Conservation (phyloP, 2,113 vertebrate species). For the Sceloporus undulatus region DNA sequence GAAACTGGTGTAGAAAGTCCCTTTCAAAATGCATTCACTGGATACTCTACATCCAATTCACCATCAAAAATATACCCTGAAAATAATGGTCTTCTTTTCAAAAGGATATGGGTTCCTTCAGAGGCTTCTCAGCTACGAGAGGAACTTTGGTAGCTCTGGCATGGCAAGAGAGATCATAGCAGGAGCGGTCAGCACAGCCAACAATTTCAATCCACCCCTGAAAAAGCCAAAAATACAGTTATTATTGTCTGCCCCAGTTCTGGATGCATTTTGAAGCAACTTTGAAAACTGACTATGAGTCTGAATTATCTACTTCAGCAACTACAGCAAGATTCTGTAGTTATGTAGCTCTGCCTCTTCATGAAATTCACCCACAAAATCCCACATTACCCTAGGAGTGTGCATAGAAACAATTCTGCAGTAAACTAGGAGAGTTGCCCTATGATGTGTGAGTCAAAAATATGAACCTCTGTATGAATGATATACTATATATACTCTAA, state of each 20-base stretch:
- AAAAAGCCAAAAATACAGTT: conserved; percentile 55
- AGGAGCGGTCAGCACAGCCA: conserved; percentile 96
- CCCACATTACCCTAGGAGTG: not conserved
- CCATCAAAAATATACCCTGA: not conserved
- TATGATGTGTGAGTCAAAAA: not conserved
- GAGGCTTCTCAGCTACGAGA: conserved; percentile 94
- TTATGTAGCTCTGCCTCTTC: conserved; percentile 42
- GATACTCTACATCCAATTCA: not conserved
- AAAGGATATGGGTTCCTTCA: conserved; percentile 99
- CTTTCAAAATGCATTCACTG: no score
- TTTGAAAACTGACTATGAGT: conserved; percentile 22
- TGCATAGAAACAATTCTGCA: conserved; percentile 48
- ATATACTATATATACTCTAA: no score
- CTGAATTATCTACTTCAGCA: conserved; percentile 55
- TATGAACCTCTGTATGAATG: not conserved
- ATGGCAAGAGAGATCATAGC: conserved; percentile 94
- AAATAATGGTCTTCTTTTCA: conserved; percentile 17
- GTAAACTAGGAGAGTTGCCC: conserved; percentile 42
- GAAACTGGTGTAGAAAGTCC: no score
- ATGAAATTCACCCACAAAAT: not conserved
- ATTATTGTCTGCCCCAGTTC: conserved; percentile 57
- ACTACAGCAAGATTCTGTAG: conserved; percentile 41
- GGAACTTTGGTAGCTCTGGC: conserved; percentile 94
- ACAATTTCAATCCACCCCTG: conserved; percentile 99
- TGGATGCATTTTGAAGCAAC: conserved; percentile 62